These are phyloP conservation scores for Muntiacus reevesi DNA, from an alignment of 2,113 vertebrate species.

Conservation along the genomic window DNA sequence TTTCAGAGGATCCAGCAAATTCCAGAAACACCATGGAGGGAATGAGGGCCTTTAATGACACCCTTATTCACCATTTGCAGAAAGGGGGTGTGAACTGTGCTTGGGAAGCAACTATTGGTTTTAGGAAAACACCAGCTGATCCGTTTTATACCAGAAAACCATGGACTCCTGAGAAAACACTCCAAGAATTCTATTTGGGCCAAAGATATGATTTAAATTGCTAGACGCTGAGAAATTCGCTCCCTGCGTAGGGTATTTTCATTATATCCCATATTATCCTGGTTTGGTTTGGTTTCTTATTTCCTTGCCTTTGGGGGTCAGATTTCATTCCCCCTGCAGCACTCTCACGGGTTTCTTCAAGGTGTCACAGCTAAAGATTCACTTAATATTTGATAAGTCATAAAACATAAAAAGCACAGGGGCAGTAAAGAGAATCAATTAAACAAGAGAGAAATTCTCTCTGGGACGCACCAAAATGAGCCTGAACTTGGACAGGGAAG, in stretches of 20 bases:
- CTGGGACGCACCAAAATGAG: background rate
- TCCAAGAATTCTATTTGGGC: background rate
- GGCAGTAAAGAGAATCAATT: background rate
- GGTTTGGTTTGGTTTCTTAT: background rate
- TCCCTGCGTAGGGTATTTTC: background rate
- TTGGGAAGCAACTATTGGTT: slow-evolving; percentile 41
- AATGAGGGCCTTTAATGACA: slow-evolving; percentile 38
- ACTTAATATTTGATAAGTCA: slow-evolving; percentile 1
- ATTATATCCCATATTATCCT: background rate
- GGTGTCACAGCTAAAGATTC: background rate
- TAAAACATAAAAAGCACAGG: background rate
- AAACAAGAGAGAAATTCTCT: background rate
- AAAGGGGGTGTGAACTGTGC: background rate
- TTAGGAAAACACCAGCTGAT: slow-evolving; percentile 36
- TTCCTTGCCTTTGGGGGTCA: background rate
- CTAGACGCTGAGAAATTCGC: background rate
- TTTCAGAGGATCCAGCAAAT: slow-evolving; percentile 34
- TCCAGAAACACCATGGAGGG: slow-evolving; percentile 34
- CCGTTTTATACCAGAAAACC: slow-evolving; percentile 27
- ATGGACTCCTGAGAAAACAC: background rate
- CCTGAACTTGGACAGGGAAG: background rate
- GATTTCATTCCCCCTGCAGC: background rate
- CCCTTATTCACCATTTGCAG: background rate
- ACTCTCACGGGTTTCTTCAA: slow-evolving; percentile 10
- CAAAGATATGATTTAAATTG: slow-evolving; percentile 7